These are phyloP conservation scores for Siphonodentalium dalli DNA, from an alignment of 2,888 invertebrate genomes.

Conservation along the genomic window DNA sequence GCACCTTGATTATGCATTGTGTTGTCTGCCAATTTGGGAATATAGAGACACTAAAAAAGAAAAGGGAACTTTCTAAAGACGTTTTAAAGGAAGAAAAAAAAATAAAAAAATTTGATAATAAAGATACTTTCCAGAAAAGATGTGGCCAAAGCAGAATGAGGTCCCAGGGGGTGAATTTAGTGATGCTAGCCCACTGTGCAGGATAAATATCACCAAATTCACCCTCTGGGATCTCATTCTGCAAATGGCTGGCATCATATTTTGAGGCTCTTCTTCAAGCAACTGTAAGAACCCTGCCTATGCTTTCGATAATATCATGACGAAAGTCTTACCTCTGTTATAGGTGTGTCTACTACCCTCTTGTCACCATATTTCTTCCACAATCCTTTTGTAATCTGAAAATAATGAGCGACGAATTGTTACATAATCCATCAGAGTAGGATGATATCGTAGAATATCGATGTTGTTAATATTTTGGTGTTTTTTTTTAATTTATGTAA, in stretches of 20 bases:
- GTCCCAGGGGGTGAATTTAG: too few species aligned
- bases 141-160: too few species aligned
- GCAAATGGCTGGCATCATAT: background rate
- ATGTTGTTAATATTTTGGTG: background rate
- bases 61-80: too few species aligned
- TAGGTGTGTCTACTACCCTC: constrained; percentile 96
- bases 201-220: background rate
- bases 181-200: too few species aligned
- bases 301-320: background rate
- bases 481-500: too few species aligned
- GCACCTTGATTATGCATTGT: too few species aligned
- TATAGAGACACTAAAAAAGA: too few species aligned
- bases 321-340: constrained; percentile 85
- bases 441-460: background rate
- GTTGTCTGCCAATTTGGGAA: too few species aligned
- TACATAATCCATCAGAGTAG: background rate
- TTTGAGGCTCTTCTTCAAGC: background rate
- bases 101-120: too few species aligned
- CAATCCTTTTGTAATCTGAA: constrained; percentile 86
- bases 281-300: background rate
- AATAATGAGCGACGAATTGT: constrained; percentile 8
- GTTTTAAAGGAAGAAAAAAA: too few species aligned
- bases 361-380: constrained; percentile 99
- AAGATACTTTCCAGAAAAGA: too few species aligned
- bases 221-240: background rate